Evolutionary conservation across 1,140 invertebrate species (phyloP).

Genomic region (Zaprionus capensis): DNA sequence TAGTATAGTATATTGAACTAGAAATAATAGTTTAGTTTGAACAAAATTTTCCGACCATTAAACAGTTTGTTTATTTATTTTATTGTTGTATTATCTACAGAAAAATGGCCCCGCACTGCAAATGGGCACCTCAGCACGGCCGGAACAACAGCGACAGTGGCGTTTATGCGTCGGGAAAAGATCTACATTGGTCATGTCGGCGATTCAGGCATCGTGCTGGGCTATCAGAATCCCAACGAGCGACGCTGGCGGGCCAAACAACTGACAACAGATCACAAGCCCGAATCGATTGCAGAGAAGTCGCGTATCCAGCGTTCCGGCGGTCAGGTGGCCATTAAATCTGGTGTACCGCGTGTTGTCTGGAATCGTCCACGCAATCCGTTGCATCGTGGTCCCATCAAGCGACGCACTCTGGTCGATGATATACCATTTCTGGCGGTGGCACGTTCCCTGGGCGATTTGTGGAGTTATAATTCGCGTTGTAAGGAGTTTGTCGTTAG

Average conservation of each 20-base stretch:
- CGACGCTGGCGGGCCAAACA: slow-evolving; percentile 91
- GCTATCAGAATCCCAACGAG: slow-evolving; percentile 89
- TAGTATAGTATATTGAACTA: not conserved
- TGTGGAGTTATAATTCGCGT: slow-evolving; percentile 98
- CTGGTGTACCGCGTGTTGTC: slow-evolving; percentile 97
- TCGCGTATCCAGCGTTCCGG: slow-evolving; percentile 94
- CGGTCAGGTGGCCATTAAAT: slow-evolving; percentile 94
- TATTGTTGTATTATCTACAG: slow-evolving; percentile 85
- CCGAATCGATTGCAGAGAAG: slow-evolving; percentile 94
- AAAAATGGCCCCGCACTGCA: slow-evolving; percentile 96
- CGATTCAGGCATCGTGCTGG: slow-evolving; percentile 97
- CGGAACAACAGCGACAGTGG: slow-evolving; percentile 97
- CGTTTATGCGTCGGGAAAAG: slow-evolving; percentile 96
- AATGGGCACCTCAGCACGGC: slow-evolving; percentile 97
- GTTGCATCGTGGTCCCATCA: slow-evolving; percentile 89
- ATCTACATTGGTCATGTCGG: slow-evolving; percentile 99
- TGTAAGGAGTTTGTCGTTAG: slow-evolving; percentile 97
- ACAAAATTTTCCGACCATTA: not conserved
- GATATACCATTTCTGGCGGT: slow-evolving; percentile 98
- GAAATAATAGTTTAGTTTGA: not conserved
- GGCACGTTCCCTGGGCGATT: slow-evolving; percentile 96
- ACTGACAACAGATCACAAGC: slow-evolving; percentile 97
- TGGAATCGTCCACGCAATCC: slow-evolving; percentile 95
- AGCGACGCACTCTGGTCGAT: slow-evolving; percentile 93
- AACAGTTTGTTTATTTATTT: not conserved